phyloP scores from a whole-genome alignment of 1,140 invertebrate species.

The Drosophila navojoa region DNA sequence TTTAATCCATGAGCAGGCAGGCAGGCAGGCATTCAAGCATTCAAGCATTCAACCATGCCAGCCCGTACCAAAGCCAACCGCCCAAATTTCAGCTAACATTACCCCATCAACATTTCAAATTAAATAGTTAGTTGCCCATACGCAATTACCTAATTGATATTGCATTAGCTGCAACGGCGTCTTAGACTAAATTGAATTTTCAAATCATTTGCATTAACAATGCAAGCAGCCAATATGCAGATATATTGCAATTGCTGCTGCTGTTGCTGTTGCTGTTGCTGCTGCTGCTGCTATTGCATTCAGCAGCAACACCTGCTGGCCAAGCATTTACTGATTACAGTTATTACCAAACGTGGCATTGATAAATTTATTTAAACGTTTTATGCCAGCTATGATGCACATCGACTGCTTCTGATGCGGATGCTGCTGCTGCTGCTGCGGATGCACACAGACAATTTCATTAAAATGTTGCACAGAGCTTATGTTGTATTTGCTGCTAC shows the following conservation, averaged over 20 bases:
- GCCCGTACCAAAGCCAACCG: slow-evolving; percentile 42
- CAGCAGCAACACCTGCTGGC: slow-evolving; percentile 8
- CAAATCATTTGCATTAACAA: slow-evolving; percentile 61
- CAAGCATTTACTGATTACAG: slow-evolving; percentile 12
- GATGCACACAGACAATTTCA: slow-evolving; percentile 68
- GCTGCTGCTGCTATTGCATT: not conserved
- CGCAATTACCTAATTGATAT: slow-evolving; percentile 77
- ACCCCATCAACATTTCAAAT: slow-evolving; percentile 3
- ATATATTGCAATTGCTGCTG: not conserved
- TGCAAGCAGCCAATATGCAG: slow-evolving; percentile 2
- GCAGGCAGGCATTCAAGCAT: slow-evolving; percentile 11
- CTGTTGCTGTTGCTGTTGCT: not conserved
- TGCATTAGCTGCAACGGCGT: slow-evolving; percentile 42
- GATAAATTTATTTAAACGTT: slow-evolving; percentile 65
- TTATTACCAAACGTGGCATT: slow-evolving; percentile 33
- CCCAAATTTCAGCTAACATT: slow-evolving; percentile 33
- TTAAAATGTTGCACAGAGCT: slow-evolving; percentile 63
- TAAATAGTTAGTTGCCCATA: slow-evolving; percentile 32
- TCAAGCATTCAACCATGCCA: not conserved
- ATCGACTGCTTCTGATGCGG: not conserved
- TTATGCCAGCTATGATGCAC: slow-evolving; percentile 25
- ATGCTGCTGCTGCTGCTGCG: slow-evolving; percentile 6
- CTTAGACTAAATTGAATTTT: slow-evolving; percentile 51
- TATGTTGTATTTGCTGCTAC: slow-evolving; percentile 10
- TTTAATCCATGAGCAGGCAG: slow-evolving; percentile 54